A percentile compares a stretch with the other conserved stretches of the same genome.
Conservation (phyloP, 2,888 invertebrate genomes). For the Agriotes lineatus region DNA sequence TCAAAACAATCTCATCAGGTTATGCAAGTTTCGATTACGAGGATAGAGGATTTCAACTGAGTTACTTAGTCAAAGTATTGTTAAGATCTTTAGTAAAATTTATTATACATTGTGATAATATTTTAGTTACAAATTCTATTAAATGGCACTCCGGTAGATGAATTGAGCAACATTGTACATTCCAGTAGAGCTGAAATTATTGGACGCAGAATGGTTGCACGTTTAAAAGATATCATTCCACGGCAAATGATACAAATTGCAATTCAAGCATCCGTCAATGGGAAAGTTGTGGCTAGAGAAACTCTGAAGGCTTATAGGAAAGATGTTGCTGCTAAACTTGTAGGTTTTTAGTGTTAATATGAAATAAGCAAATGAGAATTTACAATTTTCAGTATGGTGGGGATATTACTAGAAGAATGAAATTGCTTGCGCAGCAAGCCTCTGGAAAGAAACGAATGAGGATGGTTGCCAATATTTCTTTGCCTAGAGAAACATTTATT, state of each 20-base stretch:
- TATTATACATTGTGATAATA: no score
- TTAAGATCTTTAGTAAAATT: no score
- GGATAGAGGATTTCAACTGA: conserved; percentile 83
- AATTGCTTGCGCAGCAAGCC: conserved; percentile 88
- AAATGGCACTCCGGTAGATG: conserved; percentile 86
- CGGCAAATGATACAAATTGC: conserved; percentile 89
- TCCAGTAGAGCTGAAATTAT: conserved; percentile 73
- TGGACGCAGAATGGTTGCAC: conserved; percentile 78
- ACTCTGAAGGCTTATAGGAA: conserved; percentile 89
- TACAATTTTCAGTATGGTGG: conserved; percentile 83
- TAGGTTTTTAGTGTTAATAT: conserved; percentile 67
- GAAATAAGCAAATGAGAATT: not conserved
- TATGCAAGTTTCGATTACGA: conserved; percentile 97
- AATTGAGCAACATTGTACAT: conserved; percentile 87
- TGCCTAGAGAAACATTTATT: conserved; percentile 95
- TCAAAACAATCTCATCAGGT: conserved; percentile 92
- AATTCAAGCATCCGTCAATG: conserved; percentile 86
- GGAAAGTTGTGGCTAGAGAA: conserved; percentile 88
- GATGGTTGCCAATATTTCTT: conserved; percentile 88
- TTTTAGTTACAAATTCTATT: conserved; percentile 80
- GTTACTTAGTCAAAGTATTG: conserved; percentile 80
- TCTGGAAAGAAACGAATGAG: conserved; percentile 96
- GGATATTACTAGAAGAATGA: conserved; percentile 90
- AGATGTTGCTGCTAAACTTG: conserved; percentile 94
- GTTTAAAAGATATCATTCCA: conserved; percentile 87